Evolutionary conservation across 2,888 invertebrate species (phyloP), one percentile per base, ranked within the genome.

Genomic region (Eupeodes latifasciatus): DNA sequence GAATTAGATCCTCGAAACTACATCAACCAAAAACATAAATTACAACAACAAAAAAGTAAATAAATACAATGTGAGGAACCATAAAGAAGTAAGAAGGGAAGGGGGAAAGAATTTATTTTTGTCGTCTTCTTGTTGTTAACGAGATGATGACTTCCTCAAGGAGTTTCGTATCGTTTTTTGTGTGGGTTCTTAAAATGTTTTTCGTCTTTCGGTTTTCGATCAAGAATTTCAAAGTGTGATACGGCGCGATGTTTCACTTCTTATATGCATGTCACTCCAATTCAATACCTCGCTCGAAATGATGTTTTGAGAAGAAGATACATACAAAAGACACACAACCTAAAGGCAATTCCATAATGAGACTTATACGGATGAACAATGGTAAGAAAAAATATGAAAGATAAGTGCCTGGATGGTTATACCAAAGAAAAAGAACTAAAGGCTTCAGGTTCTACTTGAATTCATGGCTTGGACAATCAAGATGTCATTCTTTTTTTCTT

Each of bases 131-230:
- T 27, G 27, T 27, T 34, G 72, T 59, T 80, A 84, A 80, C 80
- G 84, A 87, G 67, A 67, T 88, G 84, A 85, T 88, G 85, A 85
- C 88, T 88, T 88, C 85, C 88, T 88, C 88, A 81, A 88, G 87
- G 80, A 88, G 87, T 71, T 67, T n/a, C 40, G 5, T 67, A n/a
- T 61, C 7, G 27, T 57, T 1, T 19, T 2, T 36, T 36, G 81
- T 87, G 76, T 84, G 80, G 80, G 87, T 57, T 87, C 62, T 62
- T 40, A 61, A 61, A 69, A 75, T 34, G 11, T 72, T n/a, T 51
- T 19, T 5, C 7, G 7, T 36, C 59, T 79, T 62, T 36, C 40
- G 67, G 61, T 57, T 19, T 14, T 59, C 40, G 72, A 72, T 72
- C 11, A 10, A 40, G n/a, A 62, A 75, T 75, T 62, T 75, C 75